A percentile compares a stretch with the other conserved stretches of the same genome.
Evolutionary conservation across 2,888 invertebrate genomes (phyloP).

Genomic region (Beris morrisii): DNA sequence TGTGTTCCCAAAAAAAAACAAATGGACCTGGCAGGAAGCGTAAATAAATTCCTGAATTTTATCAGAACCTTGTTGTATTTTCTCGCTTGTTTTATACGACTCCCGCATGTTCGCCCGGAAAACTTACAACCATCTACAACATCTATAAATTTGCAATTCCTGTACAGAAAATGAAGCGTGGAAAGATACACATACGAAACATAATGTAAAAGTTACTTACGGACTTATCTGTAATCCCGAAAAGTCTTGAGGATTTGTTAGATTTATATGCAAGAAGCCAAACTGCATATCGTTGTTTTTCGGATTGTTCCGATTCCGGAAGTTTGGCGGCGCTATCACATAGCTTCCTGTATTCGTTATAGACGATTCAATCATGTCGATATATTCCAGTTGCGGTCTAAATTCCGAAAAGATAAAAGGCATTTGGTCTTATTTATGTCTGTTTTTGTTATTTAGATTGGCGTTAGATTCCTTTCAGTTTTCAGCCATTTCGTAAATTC

Average conservation of each 20-base stretch:
- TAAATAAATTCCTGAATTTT: conserved; percentile 1
- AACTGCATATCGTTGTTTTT: conserved; percentile 76
- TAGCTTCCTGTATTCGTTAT: conserved; percentile 71
- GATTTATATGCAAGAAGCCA: conserved; percentile 84
- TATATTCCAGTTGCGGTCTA: conserved; percentile 77
- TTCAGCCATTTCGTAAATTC: background rate
- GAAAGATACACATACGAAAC: conserved; percentile 3
- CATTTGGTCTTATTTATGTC: background rate
- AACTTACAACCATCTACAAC: conserved; percentile 1
- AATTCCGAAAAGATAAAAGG: conserved; percentile 22
- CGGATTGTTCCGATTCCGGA: conserved; percentile 68
- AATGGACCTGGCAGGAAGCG: background rate
- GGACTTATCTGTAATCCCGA: conserved; percentile 69
- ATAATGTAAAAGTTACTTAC: conserved; percentile 60
- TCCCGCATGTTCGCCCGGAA: background rate
- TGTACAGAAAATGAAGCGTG: background rate
- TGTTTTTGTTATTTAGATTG: no score
- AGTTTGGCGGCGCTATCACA: conserved; percentile 73
- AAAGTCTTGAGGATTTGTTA: conserved; percentile 74
- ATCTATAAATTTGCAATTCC: conserved; percentile 1
- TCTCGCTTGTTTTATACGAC: background rate
- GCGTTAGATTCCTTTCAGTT: background rate
- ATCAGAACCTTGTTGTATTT: no score
- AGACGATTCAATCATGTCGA: conserved; percentile 71
- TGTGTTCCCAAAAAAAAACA: background rate